Evolutionary conservation across 1,140 invertebrate species (phyloP), one percentile per base, ranked within the genome.

Genomic region (Ceratina australensis): DNA sequence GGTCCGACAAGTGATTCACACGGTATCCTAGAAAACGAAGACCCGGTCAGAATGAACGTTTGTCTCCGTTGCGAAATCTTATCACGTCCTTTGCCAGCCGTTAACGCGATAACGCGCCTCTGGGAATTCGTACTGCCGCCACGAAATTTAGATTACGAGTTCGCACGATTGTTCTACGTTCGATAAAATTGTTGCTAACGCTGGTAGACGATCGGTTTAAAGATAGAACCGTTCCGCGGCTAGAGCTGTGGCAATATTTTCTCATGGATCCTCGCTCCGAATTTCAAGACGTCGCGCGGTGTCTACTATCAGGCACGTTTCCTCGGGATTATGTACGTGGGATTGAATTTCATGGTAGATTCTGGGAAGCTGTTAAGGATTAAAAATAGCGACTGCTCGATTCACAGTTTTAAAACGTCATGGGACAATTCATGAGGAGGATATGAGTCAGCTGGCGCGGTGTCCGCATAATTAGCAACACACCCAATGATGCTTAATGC

Each of bases 1-100:
- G 26, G 2, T 13, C 42, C 13, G 15, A 54, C 22, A 72, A 50
- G 4, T 84, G 80, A 84, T 82, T 84, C 82, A 84, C 63, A 66
- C 66, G 77, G 28, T 59, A 56, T 79, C 75, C 75, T n/a, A 79
- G 80, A 79, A 83, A 79, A 74, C 76, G 28, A 50, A 42, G 47
- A 74, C 56, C 20, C 63, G 12, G 3, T 20, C 28, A 13, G 54
- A 78, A 42, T 42, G 33, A 42, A n/a, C 24, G 28, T 67, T 57
- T 61, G 26, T 47, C 63, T 47, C 22, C 42, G 22, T 12, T 12
- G 10, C 13, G 15, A 15, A 47, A 63, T 77, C 75, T 77, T 72
- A 72, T 77, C 75, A 20, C 1, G 26, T n/a, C 54, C 57, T 57
- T 52, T 26, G 24, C 2, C 4, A 2, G 0, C 47, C 15, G 61